Base-by-base conservation (phyloP, 2,797 vertebrate genomes). In the Sebastes vulpes region DNA sequence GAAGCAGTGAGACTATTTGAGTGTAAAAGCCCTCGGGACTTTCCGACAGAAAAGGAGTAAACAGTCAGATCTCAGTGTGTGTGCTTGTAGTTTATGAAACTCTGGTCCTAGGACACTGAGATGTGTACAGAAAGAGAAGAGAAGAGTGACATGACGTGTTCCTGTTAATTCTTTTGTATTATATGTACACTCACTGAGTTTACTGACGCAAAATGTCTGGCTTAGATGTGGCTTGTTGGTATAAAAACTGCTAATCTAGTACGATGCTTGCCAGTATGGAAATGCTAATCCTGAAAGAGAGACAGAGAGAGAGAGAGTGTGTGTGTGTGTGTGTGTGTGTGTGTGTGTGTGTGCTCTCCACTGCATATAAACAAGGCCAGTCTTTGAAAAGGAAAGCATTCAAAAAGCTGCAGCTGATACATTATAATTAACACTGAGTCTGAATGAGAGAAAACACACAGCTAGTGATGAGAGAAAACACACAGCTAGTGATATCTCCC, bases 201-300 rank as follows among this genome's bases (percentile, higher is more conserved):
- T 65, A 71, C 3, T 42, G 53, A 61, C 56, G 60, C 63, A 75
- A 86, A 81, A 69, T 28, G 28, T 38, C 31, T 54, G 31, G 72
- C 38, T 79, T 79, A 85, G 65, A 75, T 60, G 72, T 60, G 50
- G 76, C 46, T 75, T 79, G 72, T 58, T 74, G 68, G 38, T 79
- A 54, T 75, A 65, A 48, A 88, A 88, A 77, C 69, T 75, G 60
- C 68, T 90, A 89, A 90, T 90, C 90, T 80, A 16, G 65, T 20
- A 31, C 64, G 70, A 87, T 54, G 60, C 59, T 75, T 83, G 72
- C 65, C 77, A 76, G 59, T 72, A 53, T 74, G 65, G 87, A 72
- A 69, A 60, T 32, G 54, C 71, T 89, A 64, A 88, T 84, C 74
- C 59, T 29, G 54, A 61, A 25, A 83, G 29, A 59, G 68, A 50